Percentiles rank a stretch among this genome's conserved stretches.
Evolutionary conservation across 2,113 vertebrate species (phyloP).

Genomic region (Saccopteryx leptura): DNA sequence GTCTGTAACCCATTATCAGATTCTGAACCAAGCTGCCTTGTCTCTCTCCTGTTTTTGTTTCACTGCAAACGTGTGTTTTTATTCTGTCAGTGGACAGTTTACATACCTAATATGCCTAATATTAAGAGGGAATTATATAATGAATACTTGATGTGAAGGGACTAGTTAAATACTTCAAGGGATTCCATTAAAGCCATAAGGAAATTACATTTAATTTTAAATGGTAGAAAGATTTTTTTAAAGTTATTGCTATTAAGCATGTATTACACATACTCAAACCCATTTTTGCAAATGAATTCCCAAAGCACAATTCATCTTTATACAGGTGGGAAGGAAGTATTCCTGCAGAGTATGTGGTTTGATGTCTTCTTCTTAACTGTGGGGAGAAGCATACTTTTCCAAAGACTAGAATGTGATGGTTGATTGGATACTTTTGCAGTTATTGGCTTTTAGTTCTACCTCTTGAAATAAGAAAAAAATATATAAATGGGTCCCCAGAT

Average conservation of each 20-base stretch:
- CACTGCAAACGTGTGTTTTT: conserved; percentile 76
- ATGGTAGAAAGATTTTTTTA: conserved; percentile 68
- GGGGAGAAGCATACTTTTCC: conserved; percentile 44
- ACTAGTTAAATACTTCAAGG: conserved; percentile 76
- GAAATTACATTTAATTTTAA: conserved; percentile 79
- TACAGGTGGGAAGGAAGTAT: conserved; percentile 61
- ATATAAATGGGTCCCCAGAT: conserved; percentile 74
- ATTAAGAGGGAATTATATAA: conserved; percentile 74
- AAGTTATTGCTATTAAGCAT: conserved; percentile 69
- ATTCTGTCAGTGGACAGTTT: conserved; percentile 72
- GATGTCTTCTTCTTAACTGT: conserved; percentile 2
- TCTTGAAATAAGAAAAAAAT: conserved; percentile 71
- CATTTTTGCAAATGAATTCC: conserved; percentile 70
- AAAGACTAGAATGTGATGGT: conserved; percentile 75
- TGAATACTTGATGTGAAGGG: conserved; percentile 70
- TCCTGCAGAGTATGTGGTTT: neutral
- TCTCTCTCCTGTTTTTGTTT: conserved; percentile 68
- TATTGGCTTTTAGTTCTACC: conserved; percentile 65
- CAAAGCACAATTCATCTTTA: conserved; percentile 64
- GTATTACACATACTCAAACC: conserved; percentile 45
- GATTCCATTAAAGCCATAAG: conserved; percentile 79
- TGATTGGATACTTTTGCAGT: conserved; percentile 76
- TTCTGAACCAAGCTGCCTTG: conserved; percentile 62
- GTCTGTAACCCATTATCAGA: conserved; percentile 81
- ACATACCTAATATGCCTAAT: conserved; percentile 68